phyloP scores from a whole-genome alignment of 2,888 invertebrate species.

The Drosophila eohydei region DNA sequence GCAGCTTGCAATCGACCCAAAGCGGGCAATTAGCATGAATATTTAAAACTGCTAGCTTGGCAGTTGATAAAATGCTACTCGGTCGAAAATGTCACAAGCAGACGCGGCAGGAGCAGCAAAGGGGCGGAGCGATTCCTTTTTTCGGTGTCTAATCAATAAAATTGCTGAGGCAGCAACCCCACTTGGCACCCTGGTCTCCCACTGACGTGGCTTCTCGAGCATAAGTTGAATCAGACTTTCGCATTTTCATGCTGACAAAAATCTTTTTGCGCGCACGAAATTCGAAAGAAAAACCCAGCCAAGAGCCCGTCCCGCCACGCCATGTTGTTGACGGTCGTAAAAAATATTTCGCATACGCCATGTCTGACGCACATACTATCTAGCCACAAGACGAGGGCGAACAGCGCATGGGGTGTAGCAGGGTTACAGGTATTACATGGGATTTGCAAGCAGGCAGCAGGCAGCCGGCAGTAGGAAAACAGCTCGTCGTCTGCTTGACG shows the following conservation, averaged over 20 bases:
- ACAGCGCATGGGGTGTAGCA: background rate
- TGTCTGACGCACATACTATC: slow-evolving; percentile 52
- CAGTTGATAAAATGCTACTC: slow-evolving; percentile 53
- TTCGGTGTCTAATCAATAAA: slow-evolving; percentile 58
- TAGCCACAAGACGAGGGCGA: slow-evolving; percentile 13
- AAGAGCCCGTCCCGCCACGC: slow-evolving; percentile 17
- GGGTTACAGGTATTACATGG: slow-evolving; percentile 57
- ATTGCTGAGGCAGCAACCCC: slow-evolving; percentile 51
- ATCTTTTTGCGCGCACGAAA: slow-evolving; percentile 50
- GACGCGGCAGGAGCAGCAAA: background rate
- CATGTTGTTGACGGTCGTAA: slow-evolving; percentile 55
- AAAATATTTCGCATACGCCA: slow-evolving; percentile 66
- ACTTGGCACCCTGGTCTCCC: background rate
- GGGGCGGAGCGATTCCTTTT: slow-evolving; percentile 16
- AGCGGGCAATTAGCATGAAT: slow-evolving; percentile 73
- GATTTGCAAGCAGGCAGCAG: slow-evolving; percentile 38
- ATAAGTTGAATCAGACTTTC: slow-evolving; percentile 59
- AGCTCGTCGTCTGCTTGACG: slow-evolving; percentile 39
- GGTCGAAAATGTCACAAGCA: slow-evolving; percentile 34
- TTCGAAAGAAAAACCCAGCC: slow-evolving; percentile 50
- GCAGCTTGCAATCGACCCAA: slow-evolving; percentile 53
- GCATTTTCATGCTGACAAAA: slow-evolving; percentile 62
- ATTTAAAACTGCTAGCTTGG: slow-evolving; percentile 68
- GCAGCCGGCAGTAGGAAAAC: background rate
- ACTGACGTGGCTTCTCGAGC: slow-evolving; percentile 2